A percentile compares a stretch with the other conserved stretches of the same genome.
Conservation (phyloP, 2,888 invertebrate genomes). For the Dynastes tityus region DNA sequence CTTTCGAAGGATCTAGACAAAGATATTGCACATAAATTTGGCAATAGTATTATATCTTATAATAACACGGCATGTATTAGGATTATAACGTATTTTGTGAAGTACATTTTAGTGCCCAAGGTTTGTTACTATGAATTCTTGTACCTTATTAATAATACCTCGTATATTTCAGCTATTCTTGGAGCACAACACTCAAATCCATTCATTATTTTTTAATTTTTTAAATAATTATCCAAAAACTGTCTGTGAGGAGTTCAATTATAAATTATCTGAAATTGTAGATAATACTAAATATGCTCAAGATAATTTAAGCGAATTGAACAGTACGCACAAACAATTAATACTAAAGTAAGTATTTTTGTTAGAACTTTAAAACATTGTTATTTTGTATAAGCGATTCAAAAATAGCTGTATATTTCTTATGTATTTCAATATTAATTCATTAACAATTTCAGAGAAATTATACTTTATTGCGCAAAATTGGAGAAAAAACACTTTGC, state of each 20-base stretch:
- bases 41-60: constrained; percentile 10
- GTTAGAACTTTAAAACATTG: not conserved
- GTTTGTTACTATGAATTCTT: not conserved
- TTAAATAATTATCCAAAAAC: constrained; percentile 14
- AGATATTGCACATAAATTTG: constrained; percentile 27
- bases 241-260: not conserved
- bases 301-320: constrained; percentile 8
- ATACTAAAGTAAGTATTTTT: constrained; percentile 19
- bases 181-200: constrained; percentile 27
- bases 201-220: constrained; percentile 17
- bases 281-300: constrained; percentile 8
- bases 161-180: constrained; percentile 18
- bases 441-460: constrained; percentile 21
- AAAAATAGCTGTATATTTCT: not conserved
- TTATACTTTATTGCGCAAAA: not conserved
- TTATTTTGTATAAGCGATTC: not conserved
- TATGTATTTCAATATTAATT: not conserved
- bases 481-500: constrained; percentile 1
- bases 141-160: not conserved
- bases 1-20: constrained; percentile 14
- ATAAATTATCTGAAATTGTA: not conserved
- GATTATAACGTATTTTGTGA: constrained; percentile 1
- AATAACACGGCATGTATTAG: not conserved
- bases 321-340: not conserved
- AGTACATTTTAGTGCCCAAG: constrained; percentile 24